Percentiles rank a stretch among this genome's conserved stretches.
phyloP scores from a whole-genome alignment of 2,888 invertebrate genomes.

The Nebria brevicollis region DNA sequence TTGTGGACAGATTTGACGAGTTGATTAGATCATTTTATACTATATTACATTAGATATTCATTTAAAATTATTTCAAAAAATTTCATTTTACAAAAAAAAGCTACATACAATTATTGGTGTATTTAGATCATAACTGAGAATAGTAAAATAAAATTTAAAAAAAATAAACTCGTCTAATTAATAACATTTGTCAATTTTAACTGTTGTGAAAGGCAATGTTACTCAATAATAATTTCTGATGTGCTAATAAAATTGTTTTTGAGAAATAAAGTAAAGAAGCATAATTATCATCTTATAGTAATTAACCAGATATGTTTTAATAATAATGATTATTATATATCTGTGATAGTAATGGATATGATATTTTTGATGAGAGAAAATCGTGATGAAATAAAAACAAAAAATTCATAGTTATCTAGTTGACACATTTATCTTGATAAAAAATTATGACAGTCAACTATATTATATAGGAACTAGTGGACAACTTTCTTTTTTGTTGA shows the following conservation, averaged over 20 bases:
- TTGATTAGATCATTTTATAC: background rate
- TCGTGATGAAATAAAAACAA: conserved; percentile 27
- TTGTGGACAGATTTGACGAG: background rate
- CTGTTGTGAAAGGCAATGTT: background rate
- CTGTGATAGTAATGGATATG: conserved; percentile 11
- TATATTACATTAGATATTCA: too few relatives aligned
- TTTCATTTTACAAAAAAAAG: too few relatives aligned
- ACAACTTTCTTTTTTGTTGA: conserved; percentile 39
- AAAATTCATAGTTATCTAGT: conserved; percentile 32
- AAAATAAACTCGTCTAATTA: too few relatives aligned
- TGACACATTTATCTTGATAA: conserved; percentile 11
- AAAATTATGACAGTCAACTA: conserved; percentile 24
- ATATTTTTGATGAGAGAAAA: conserved; percentile 31
- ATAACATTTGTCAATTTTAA: too few relatives aligned
- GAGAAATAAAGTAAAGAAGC: background rate
- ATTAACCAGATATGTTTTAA: background rate
- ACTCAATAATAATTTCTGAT: background rate
- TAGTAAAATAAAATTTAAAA: too few relatives aligned
- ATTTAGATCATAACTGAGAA: too few relatives aligned
- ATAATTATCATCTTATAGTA: background rate
- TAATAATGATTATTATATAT: background rate
- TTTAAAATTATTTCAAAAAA: too few relatives aligned
- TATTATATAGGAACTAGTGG: conserved; percentile 17
- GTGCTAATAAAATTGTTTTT: background rate
- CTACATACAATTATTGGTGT: too few relatives aligned